A percentile compares a stretch with the other conserved stretches of the same genome.
Conservation (phyloP, 2,797 vertebrate species). For the Tenualosa ilisha region DNA sequence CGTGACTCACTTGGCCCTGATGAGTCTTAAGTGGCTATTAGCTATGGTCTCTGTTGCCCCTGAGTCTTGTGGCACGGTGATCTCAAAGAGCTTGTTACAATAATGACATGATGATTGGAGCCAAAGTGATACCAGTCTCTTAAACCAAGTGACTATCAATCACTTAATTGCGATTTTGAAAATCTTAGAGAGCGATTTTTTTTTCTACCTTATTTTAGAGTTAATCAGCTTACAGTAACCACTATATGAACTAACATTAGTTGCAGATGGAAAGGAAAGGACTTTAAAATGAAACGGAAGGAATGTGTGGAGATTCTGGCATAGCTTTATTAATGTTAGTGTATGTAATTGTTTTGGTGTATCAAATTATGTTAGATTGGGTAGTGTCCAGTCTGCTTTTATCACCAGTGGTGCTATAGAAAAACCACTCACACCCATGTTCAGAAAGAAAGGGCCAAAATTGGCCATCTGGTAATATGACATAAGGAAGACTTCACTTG, state of each 20-base stretch:
- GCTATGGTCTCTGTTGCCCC: neutral
- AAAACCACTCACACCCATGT: neutral
- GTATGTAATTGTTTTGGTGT: neutral
- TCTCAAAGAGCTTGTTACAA: neutral
- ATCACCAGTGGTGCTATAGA: neutral
- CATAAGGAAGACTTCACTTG: neutral
- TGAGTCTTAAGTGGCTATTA: slow-evolving; percentile 9
- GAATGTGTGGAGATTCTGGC: neutral
- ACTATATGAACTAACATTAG: neutral
- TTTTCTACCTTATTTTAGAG: neutral
- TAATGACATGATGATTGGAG: slow-evolving; percentile 4
- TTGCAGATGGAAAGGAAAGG: neutral
- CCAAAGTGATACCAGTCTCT: neutral
- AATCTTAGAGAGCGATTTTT: neutral
- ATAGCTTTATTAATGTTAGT: neutral
- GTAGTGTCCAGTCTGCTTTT: neutral
- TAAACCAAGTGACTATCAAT: neutral
- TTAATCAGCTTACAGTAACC: neutral
- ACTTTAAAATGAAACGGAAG: neutral
- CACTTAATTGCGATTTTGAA: neutral
- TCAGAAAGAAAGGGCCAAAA: neutral
- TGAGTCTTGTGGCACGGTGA: neutral
- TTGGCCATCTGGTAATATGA: neutral
- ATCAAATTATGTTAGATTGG: neutral
- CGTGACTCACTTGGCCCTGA: neutral